phyloP scores from a whole-genome alignment of 1,140 invertebrate genomes.

The Leptinotarsa lineolata region DNA sequence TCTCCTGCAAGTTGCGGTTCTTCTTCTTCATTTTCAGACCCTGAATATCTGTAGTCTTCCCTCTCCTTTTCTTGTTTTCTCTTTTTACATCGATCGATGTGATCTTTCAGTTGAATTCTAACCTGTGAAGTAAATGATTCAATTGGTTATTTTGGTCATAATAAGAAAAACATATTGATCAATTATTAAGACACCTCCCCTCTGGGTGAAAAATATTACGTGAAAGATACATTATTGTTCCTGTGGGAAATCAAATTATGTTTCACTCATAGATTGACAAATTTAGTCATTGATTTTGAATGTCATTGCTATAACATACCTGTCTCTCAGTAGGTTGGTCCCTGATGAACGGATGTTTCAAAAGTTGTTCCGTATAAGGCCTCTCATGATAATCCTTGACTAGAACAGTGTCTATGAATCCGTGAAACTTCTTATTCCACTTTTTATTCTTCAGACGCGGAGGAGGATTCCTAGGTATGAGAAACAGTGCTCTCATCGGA shows the following conservation, averaged over 20 bases:
- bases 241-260: too few species aligned
- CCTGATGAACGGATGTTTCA: conserved; percentile 96
- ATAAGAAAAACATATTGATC: too few species aligned
- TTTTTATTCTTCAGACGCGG: conserved; percentile 92
- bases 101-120: conserved; percentile 97
- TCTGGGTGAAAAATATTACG: too few species aligned
- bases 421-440: conserved; percentile 96
- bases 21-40: conserved; percentile 88
- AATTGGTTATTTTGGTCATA: too few species aligned
- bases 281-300: neutral
- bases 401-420: conserved; percentile 83
- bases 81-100: conserved; percentile 97
- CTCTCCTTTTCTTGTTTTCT: conserved; percentile 88
- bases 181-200: too few species aligned
- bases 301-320: conserved; percentile 64
- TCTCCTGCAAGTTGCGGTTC: conserved; percentile 82
- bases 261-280: neutral
- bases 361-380: conserved; percentile 95
- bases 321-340: conserved; percentile 98
- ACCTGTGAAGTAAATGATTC: conserved; percentile 67
- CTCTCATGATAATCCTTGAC: conserved; percentile 98
- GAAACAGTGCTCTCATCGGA: conserved; percentile 95
- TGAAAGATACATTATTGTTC: too few species aligned
- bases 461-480: conserved; percentile 97
- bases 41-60: conserved; percentile 82